Evolutionary conservation across 2,113 vertebrate genomes (phyloP).

Genomic region (Conger conger): DNA sequence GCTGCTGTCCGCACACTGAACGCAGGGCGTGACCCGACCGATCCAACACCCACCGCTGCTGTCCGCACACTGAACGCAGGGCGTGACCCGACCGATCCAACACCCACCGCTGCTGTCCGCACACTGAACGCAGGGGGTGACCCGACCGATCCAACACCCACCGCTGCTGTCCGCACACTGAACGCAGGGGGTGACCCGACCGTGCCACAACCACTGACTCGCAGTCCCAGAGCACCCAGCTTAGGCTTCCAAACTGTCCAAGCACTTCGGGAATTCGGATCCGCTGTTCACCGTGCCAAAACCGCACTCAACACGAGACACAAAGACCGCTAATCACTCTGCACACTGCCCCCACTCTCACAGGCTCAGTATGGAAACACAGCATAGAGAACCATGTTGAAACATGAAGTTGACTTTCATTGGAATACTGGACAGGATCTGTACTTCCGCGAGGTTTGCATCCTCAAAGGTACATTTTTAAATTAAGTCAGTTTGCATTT

Average conservation of each 20-base stretch:
- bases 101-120: not conserved
- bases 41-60: not conserved
- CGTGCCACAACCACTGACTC: slow-evolving; percentile 4
- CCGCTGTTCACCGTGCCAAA: not conserved
- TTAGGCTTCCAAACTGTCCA: slow-evolving; percentile 9
- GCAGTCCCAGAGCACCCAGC: slow-evolving; percentile 6
- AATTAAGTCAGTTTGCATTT: not conserved
- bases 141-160: too few species aligned
- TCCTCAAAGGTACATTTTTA: too few species aligned
- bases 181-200: not conserved
- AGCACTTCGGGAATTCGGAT: slow-evolving; percentile 11
- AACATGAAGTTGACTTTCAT: too few species aligned
- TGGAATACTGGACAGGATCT: too few species aligned
- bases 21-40: too few species aligned
- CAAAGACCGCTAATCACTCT: not conserved
- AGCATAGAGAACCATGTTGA: not conserved
- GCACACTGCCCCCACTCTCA: too few species aligned
- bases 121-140: too few species aligned
- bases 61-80: not conserved
- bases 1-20: too few species aligned
- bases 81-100: not conserved
- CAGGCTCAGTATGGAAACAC: not conserved
- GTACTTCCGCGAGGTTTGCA: too few species aligned
- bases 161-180: too few species aligned
- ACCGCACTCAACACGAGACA: not conserved